phyloP scores from a whole-genome alignment of 30 jellyfish, hydroid and myxozoan genomes.

The Hydractinia symbiolongicarpus region DNA sequence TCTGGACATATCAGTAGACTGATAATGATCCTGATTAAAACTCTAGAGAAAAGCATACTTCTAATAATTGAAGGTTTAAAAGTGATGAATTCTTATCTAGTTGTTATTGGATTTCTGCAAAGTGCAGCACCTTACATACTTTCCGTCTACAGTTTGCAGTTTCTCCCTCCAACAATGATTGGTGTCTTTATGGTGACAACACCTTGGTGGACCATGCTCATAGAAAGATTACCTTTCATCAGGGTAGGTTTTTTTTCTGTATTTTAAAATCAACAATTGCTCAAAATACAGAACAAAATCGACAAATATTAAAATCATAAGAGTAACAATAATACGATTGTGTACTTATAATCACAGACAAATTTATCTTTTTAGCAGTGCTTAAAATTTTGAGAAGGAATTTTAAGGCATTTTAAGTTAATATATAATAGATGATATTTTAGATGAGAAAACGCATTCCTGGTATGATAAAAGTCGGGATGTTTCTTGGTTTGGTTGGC shows the following conservation, averaged over 20 bases:
- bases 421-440: neutral
- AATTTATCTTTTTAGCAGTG: too few relatives aligned
- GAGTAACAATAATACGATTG: too few relatives aligned
- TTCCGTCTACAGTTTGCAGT: slow-evolving; percentile 49
- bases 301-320: too few relatives aligned
- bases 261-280: too few relatives aligned
- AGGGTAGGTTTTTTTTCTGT: slow-evolving; percentile 22
- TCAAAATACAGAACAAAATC: too few relatives aligned
- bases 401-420: neutral
- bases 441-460: slow-evolving; percentile 40
- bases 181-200: slow-evolving; percentile 71
- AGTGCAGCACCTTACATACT: slow-evolving; percentile 62
- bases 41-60: too few relatives aligned
- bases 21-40: too few relatives aligned
- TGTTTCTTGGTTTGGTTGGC: slow-evolving; percentile 48
- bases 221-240: slow-evolving; percentile 56
- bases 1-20: too few relatives aligned
- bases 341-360: too few relatives aligned
- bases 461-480: slow-evolving; percentile 48
- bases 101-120: slow-evolving; percentile 51
- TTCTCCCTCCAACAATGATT: slow-evolving; percentile 60
- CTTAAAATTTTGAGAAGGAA: too few relatives aligned
- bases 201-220: slow-evolving; percentile 60
- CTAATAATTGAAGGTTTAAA: neutral
- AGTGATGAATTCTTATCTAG: neutral